phyloP scores from a whole-genome alignment of 2,113 vertebrate species.

The Elanus axillaris region DNA sequence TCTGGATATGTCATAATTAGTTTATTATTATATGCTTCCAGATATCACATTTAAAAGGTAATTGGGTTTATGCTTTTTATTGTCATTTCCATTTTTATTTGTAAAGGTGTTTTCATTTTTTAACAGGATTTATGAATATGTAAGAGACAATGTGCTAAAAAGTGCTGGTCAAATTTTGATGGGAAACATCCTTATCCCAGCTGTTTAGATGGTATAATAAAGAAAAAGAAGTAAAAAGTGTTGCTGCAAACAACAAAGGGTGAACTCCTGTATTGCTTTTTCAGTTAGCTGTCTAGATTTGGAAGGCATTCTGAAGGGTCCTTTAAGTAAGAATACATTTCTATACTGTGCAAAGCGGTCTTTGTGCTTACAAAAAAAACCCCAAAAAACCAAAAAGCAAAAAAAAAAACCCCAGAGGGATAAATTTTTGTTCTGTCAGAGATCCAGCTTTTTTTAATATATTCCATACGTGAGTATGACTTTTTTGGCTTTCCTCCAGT shows the following conservation, averaged over 20 bases:
- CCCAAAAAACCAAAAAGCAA: too few species aligned
- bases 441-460: not conserved
- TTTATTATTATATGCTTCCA: not conserved
- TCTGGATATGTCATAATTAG: not conserved
- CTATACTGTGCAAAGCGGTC: not conserved
- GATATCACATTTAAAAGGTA: not conserved
- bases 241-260: not conserved
- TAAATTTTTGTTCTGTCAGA: not conserved
- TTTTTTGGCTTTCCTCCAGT: conserved; percentile 12
- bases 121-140: not conserved
- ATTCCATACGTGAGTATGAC: not conserved
- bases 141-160: not conserved
- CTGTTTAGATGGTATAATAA: not conserved
- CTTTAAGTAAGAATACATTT: not conserved
- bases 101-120: not conserved
- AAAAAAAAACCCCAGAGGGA: not conserved
- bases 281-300: not conserved
- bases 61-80: not conserved
- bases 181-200: not conserved
- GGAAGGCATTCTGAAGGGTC: not conserved
- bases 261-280: not conserved
- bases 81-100: not conserved
- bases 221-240: not conserved
- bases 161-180: not conserved
- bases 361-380: not conserved